Evolutionary conservation across 2,888 invertebrate genomes (phyloP).

Genomic region (Tyria jacobaeae): DNA sequence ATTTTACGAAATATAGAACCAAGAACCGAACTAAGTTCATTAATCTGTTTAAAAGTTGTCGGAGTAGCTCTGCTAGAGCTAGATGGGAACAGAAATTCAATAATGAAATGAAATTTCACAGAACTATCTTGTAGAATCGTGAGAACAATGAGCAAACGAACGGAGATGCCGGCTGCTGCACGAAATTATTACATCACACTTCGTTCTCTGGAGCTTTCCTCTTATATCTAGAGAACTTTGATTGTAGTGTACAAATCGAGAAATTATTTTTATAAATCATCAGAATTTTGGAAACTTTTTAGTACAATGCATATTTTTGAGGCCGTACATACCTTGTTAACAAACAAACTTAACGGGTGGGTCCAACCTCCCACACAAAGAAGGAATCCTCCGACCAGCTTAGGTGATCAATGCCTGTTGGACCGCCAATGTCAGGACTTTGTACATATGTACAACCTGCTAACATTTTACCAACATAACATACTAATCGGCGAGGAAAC

Average conservation of each 20-base stretch:
- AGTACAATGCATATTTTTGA: not conserved
- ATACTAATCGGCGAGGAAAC: too few relatives aligned
- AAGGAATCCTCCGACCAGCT: too few relatives aligned
- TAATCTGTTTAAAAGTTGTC: not conserved
- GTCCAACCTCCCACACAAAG: too few relatives aligned
- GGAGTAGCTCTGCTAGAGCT: not conserved
- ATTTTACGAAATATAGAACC: not conserved
- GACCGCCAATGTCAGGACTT: too few relatives aligned
- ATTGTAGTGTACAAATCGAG: not conserved
- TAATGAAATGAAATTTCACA: slow-evolving; percentile 24
- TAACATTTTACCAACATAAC: too few relatives aligned
- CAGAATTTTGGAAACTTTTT: not conserved
- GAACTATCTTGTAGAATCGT: slow-evolving; percentile 12
- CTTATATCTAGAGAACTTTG: slow-evolving; percentile 11
- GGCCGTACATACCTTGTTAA: not conserved
- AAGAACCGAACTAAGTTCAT: not conserved
- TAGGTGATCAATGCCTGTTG: too few relatives aligned
- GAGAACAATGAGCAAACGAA: slow-evolving; percentile 14
- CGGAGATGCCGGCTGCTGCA: slow-evolving; percentile 7
- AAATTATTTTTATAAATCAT: not conserved
- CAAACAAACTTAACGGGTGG: not conserved
- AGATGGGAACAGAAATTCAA: slow-evolving; percentile 25
- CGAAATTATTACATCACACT: slow-evolving; percentile 28
- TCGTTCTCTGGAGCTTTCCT: slow-evolving; percentile 14
- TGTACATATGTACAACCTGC: too few relatives aligned